A percentile compares a stretch with the other conserved stretches of the same genome.
Evolutionary conservation across 2,888 invertebrate species (phyloP).

Genomic region (Strigamia transsilvanica): DNA sequence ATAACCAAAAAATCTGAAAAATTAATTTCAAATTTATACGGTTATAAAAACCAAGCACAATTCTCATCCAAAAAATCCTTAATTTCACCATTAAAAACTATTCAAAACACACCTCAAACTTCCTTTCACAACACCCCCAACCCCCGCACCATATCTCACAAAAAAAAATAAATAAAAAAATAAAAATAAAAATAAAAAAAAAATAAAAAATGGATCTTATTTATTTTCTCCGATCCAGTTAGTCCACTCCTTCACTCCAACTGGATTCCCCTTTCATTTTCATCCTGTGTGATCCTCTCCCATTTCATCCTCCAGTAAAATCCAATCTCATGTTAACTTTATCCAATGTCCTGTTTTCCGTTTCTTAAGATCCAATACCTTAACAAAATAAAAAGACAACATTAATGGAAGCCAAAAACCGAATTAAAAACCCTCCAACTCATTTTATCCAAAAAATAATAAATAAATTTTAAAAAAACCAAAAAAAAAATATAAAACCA

Average conservation of each 20-base stretch:
- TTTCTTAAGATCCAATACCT: slow-evolving; percentile 14
- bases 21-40: too few relatives aligned
- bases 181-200: neutral
- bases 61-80: too few relatives aligned
- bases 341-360: slow-evolving; percentile 46
- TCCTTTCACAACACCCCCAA: neutral
- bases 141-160: neutral
- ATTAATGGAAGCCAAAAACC: neutral
- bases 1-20: too few relatives aligned
- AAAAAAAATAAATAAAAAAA: neutral
- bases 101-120: neutral
- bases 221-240: neutral
- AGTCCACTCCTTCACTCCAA: neutral
- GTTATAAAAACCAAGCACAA: too few relatives aligned
- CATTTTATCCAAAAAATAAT: too few relatives aligned
- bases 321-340: slow-evolving; percentile 18
- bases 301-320: slow-evolving; percentile 16
- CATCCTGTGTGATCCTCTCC: slow-evolving; percentile 17
- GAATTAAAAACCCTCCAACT: neutral
- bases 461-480: neutral
- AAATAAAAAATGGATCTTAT: slow-evolving; percentile 7
- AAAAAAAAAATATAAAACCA: neutral
- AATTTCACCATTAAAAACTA: neutral
- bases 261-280: slow-evolving; percentile 8
- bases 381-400: slow-evolving; percentile 35